Conservation (phyloP, 2,888 invertebrate genomes). For the Morpho helenor region DNA sequence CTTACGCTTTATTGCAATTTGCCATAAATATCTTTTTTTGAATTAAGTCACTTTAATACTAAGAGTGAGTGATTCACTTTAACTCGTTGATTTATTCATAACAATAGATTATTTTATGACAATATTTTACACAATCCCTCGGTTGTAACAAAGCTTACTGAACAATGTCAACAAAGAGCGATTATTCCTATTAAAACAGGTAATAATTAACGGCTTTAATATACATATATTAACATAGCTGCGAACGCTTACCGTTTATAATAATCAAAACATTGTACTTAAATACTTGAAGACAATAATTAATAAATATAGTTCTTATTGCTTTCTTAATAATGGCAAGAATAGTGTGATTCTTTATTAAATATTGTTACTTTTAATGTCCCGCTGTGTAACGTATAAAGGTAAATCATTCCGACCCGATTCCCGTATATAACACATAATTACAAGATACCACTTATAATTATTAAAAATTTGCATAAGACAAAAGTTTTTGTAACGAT, state of each 20-base stretch:
- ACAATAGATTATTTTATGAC: not conserved
- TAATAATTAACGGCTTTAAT: conserved; percentile 43
- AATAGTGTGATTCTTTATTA: conserved; percentile 11
- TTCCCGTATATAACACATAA: conserved; percentile 40
- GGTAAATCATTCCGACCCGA: conserved; percentile 54
- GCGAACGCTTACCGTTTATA: conserved; percentile 38
- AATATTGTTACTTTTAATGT: conserved; percentile 5
- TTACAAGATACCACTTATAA: conserved; percentile 44
- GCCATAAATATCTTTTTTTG: no score
- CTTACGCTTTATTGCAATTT: no score
- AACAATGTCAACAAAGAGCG: conserved; percentile 37
- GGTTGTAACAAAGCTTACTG: not conserved
- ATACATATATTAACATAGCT: conserved; percentile 37
- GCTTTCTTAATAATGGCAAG: conserved; percentile 7
- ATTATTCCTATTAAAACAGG: conserved; percentile 18
- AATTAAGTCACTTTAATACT: no score
- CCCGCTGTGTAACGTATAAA: conserved; percentile 23
- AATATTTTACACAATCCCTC: not conserved
- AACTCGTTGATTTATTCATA: not conserved
- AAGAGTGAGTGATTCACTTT: no score
- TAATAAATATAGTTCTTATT: conserved; percentile 13
- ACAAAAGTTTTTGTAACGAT: conserved; percentile 34
- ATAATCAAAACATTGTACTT: conserved; percentile 58
- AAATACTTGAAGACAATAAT: conserved; percentile 13
- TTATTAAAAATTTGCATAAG: conserved; percentile 37